Evolutionary conservation across 2,797 vertebrate species (phyloP), one percentile per base, ranked within the genome.

Genomic region (Melopsittacus undulatus): DNA sequence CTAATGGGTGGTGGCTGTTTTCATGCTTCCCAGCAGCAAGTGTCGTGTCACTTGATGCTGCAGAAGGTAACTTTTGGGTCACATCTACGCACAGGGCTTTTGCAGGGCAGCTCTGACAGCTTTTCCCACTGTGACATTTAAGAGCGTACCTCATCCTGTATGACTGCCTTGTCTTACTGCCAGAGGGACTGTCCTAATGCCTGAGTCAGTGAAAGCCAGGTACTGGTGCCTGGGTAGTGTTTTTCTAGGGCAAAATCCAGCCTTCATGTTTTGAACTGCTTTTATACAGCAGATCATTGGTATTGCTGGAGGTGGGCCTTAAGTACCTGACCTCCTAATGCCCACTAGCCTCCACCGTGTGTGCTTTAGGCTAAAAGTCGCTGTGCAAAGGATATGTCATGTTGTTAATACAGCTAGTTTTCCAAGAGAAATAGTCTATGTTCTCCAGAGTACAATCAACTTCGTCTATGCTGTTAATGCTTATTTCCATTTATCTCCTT

Each of bases 41-140:
- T 19, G 16, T 63, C 84, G 8, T 69, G 46, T 69, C 80, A 88
- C 66, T 76, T 42, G 21, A 13, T 9, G 12, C 54, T 87, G 54
- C 59, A 88, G 77, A 70, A 94, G 51, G 77, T 73, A 54, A 89
- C 59, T 93, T 91, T 26, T 59, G 66, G 77, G 83, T 81, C 69
- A 81, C 38, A 46, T 45, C 61, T 57, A 61, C 1, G 2, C 45
- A 32, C 30, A 29, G 78, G 73, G 23, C 10, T 92, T 84, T 84
- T 83, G 78, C 54, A 73, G 26, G 19, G n/a, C 23, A 62, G 63
- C 59, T 89, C 56, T 92, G 56, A 64, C 0, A 8, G 11, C 70
- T 89, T 76, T 76, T 79, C 2, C 2, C 2, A 7, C 59, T 70
- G 29, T 77, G 77, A 38, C 30, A 67, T 40, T 30, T 32, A 42